Conservation (phyloP, 92 coral and sea anemone species). For the Scolanthus callimorphus region DNA sequence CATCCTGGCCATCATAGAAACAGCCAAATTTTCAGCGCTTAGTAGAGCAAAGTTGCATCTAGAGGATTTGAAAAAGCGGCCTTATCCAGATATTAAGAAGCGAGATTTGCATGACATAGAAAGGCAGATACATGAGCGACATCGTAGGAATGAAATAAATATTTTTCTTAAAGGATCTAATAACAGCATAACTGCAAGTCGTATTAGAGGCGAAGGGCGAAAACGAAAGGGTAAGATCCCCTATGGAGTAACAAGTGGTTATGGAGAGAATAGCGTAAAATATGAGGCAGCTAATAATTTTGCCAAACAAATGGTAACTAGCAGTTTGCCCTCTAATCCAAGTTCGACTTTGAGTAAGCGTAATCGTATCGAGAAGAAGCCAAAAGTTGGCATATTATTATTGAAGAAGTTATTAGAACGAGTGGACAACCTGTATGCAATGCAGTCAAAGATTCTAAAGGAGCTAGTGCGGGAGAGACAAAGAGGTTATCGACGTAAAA, state of each 20-base stretch:
- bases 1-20: constrained; percentile 86
- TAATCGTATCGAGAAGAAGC: constrained; percentile 10
- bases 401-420: constrained; percentile 38
- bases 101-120: constrained; percentile 74
- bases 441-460: constrained; percentile 55
- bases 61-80: constrained; percentile 27
- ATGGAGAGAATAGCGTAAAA: neutral
- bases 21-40: constrained; percentile 88
- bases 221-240: constrained; percentile 1
- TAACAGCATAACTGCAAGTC: constrained; percentile 75
- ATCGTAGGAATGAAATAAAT: constrained; percentile 69
- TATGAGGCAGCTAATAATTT: neutral
- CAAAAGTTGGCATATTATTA: constrained; percentile 19
- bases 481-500: constrained; percentile 9
- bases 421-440: constrained; percentile 61
- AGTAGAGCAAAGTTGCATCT: constrained; percentile 70
- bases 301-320: neutral
- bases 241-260: neutral
- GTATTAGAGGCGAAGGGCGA: constrained; percentile 17
- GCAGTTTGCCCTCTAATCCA: neutral
- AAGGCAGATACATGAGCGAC: constrained; percentile 35
- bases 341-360: neutral
- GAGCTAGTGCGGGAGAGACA: constrained; percentile 34
- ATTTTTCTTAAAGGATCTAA: constrained; percentile 81
- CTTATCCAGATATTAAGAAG: constrained; percentile 60